Conservation (phyloP, 2,888 invertebrate species). For the Bhutanitis thaidina region DNA sequence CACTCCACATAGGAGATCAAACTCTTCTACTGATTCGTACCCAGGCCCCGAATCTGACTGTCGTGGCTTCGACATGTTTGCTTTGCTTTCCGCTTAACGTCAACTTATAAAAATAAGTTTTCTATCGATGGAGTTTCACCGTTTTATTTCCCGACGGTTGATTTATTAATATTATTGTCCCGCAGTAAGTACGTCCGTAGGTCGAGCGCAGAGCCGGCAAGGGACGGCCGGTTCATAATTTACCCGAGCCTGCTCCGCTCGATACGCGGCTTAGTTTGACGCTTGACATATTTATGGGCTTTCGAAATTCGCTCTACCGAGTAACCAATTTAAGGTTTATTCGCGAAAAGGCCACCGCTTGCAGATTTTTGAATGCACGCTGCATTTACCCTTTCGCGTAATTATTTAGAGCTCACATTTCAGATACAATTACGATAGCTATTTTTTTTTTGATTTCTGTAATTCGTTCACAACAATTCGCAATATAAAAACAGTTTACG, state of each 20-base stretch:
- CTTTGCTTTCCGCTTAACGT: too few relatives aligned
- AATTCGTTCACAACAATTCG: too few relatives aligned
- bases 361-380: slow-evolving; percentile 12
- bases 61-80: too few relatives aligned
- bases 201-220: background rate
- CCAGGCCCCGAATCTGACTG: too few relatives aligned
- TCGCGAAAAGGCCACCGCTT: slow-evolving; percentile 16
- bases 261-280: slow-evolving; percentile 78
- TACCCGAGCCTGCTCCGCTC: slow-evolving; percentile 64
- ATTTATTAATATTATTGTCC: slow-evolving; percentile 36
- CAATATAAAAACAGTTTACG: too few relatives aligned
- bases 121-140: too few relatives aligned
- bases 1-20: too few relatives aligned
- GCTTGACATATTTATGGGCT: slow-evolving; percentile 73
- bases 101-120: too few relatives aligned
- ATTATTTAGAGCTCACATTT: background rate
- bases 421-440: too few relatives aligned
- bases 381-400: background rate
- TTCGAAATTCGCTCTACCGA: slow-evolving; percentile 65
- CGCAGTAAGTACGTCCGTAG: slow-evolving; percentile 13
- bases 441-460: too few relatives aligned
- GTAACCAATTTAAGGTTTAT: slow-evolving; percentile 42
- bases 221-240: slow-evolving; percentile 64
- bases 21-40: too few relatives aligned
- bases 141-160: slow-evolving; percentile 19